Percentiles rank a stretch among this genome's conserved stretches.
Conservation (phyloP, 1,140 invertebrate species). For the Scaptomyza graminum region DNA sequence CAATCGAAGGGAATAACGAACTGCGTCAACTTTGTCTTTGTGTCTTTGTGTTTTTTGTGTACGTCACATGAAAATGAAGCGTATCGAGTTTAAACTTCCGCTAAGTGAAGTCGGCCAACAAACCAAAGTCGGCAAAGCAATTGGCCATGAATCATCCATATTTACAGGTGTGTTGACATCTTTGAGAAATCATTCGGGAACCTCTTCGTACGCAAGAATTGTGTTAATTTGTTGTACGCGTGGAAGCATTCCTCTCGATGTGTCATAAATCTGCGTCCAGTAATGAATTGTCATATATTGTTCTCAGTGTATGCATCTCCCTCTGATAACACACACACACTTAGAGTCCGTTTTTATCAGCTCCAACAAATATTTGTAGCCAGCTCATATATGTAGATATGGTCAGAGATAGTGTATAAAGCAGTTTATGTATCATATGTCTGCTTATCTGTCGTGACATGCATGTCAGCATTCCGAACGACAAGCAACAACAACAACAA, state of each 20-base stretch:
- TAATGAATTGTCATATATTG: too few relatives aligned
- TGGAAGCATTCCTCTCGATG: too few relatives aligned
- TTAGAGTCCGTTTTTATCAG: constrained; percentile 54
- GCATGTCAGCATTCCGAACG: constrained; percentile 72
- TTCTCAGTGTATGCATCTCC: constrained; percentile 1
- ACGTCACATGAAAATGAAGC: constrained; percentile 21
- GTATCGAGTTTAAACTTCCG: constrained; percentile 6
- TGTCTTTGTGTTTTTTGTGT: too few relatives aligned
- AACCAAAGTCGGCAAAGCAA: not conserved
- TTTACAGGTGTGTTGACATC: constrained; percentile 15
- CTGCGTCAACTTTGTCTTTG: too few relatives aligned
- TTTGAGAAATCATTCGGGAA: constrained; percentile 18
- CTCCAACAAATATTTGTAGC: constrained; percentile 59
- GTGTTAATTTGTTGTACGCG: constrained; percentile 62
- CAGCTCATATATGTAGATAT: constrained; percentile 23
- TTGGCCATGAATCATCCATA: constrained; percentile 55
- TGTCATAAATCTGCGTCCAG: too few relatives aligned
- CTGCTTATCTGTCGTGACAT: constrained; percentile 59
- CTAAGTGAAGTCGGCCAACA: constrained; percentile 33
- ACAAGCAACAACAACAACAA: constrained; percentile 32
- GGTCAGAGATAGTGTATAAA: constrained; percentile 27
- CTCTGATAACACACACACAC: constrained; percentile 31
- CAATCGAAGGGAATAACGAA: not conserved
- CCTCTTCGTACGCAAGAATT: not conserved
- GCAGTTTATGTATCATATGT: constrained; percentile 38